Conservation (phyloP, 2,113 vertebrate genomes). For the Callipepla squamata region DNA sequence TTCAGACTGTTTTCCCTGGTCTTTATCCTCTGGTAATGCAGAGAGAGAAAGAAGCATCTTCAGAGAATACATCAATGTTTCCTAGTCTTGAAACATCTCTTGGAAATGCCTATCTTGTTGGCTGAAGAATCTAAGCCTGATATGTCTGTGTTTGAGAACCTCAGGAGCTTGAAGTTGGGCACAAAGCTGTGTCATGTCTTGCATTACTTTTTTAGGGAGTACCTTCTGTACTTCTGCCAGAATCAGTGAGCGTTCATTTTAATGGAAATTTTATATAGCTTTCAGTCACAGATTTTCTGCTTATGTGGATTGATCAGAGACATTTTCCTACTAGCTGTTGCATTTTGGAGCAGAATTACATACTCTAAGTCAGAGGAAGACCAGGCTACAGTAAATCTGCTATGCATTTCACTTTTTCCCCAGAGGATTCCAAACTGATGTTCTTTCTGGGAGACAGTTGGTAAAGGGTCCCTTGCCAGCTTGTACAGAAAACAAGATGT, state of each 20-base stretch:
- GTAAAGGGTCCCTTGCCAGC: not conserved
- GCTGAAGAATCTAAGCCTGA: not conserved
- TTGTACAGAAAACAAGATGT: not conserved
- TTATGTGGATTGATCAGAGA: not conserved
- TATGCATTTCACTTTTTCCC: not conserved
- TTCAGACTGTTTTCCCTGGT: not conserved
- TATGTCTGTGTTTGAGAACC: not conserved
- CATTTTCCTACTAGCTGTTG: not conserved
- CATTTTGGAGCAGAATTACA: not conserved
- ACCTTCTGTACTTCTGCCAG: not conserved
- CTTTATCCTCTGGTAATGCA: not conserved
- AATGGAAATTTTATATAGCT: not conserved
- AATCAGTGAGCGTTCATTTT: not conserved
- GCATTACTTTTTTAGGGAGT: not conserved
- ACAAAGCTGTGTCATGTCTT: not conserved
- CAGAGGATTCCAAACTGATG: accelerated
- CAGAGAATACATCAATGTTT: not conserved
- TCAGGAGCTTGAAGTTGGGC: not conserved
- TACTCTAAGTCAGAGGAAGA: not conserved
- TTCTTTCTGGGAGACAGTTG: not conserved
- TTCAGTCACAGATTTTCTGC: not conserved
- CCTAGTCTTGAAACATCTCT: not conserved
- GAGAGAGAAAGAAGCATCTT: not conserved
- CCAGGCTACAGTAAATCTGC: not conserved
- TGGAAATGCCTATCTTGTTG: not conserved